Percentiles rank a stretch among this genome's conserved stretches.
These are phyloP conservation scores for Cheilosia pagana DNA, from an alignment of 2,888 invertebrate genomes.

Conservation along the genomic window DNA sequence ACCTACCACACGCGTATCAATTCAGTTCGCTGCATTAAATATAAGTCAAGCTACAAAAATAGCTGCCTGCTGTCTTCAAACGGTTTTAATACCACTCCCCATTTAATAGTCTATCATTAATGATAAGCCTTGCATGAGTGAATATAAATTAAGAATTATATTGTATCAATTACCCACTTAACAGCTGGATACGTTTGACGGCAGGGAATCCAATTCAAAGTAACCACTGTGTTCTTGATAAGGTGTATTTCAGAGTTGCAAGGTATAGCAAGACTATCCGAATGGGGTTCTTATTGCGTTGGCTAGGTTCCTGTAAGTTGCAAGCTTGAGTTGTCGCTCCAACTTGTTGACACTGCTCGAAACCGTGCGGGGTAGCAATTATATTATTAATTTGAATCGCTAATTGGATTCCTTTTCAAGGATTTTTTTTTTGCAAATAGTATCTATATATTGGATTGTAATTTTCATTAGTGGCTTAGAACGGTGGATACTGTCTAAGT, in stretches of 20 bases:
- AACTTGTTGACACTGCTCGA: conserved; percentile 8
- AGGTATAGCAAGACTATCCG: conserved; percentile 7
- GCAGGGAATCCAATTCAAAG: conserved; percentile 7
- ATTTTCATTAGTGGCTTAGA: conserved; percentile 19
- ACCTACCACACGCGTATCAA: no score
- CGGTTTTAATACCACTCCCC: conserved; percentile 14
- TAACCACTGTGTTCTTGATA: conserved; percentile 30
- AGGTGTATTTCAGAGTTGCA: conserved; percentile 7
- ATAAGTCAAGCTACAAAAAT: background rate
- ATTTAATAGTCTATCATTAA: conserved; percentile 19
- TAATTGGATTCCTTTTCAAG: conserved; percentile 17
- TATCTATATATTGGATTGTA: conserved; percentile 57
- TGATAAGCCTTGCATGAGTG: conserved; percentile 34
- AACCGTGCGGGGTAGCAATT: conserved; percentile 35
- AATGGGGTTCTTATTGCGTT: conserved; percentile 31
- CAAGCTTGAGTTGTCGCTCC: background rate
- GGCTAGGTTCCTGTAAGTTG: conserved; percentile 18
- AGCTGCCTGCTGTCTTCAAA: background rate
- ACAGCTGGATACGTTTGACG: conserved; percentile 47
- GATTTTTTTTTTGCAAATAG: background rate
- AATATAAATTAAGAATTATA: conserved; percentile 46
- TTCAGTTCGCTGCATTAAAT: no score
- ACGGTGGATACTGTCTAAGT: background rate
- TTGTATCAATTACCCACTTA: conserved; percentile 38
- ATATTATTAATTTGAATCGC: conserved; percentile 11